Evolutionary conservation across 1,140 invertebrate genomes (phyloP).

Genomic region (Lineus longissimus): DNA sequence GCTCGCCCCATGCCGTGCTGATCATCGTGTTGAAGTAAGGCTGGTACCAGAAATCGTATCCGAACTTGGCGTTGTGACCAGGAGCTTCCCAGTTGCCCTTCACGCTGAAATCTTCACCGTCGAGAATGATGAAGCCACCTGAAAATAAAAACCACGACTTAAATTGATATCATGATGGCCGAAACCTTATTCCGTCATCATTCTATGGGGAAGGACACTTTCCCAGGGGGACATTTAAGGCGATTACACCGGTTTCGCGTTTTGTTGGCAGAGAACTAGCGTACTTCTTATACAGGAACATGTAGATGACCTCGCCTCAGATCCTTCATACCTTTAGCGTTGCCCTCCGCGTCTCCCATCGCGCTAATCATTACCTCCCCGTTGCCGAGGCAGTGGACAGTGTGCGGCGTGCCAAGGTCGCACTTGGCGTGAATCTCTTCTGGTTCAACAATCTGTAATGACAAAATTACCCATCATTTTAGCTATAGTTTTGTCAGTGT

Average conservation of each 20-base stretch:
- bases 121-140: slow-evolving; percentile 87
- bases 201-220: too few relatives aligned
- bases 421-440: slow-evolving; percentile 65
- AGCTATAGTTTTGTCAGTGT: background rate
- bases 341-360: slow-evolving; percentile 77
- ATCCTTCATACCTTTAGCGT: slow-evolving; percentile 58
- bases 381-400: slow-evolving; percentile 83
- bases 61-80: slow-evolving; percentile 45
- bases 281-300: too few relatives aligned
- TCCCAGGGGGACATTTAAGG: too few relatives aligned
- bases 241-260: too few relatives aligned
- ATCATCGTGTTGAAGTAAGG: slow-evolving; percentile 88
- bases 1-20: slow-evolving; percentile 86
- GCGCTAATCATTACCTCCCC: slow-evolving; percentile 94
- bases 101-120: slow-evolving; percentile 72
- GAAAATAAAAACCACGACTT: slow-evolving; percentile 8
- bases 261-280: too few relatives aligned
- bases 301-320: background rate
- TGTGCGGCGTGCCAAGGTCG: slow-evolving; percentile 81
- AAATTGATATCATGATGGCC: background rate
- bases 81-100: slow-evolving; percentile 59
- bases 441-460: slow-evolving; percentile 56
- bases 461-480: background rate
- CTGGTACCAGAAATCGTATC: slow-evolving; percentile 90
- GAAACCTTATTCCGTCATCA: too few relatives aligned